Evolutionary conservation across 2,797 vertebrate genomes (phyloP).

Genomic region (Epinephelus awoara): DNA sequence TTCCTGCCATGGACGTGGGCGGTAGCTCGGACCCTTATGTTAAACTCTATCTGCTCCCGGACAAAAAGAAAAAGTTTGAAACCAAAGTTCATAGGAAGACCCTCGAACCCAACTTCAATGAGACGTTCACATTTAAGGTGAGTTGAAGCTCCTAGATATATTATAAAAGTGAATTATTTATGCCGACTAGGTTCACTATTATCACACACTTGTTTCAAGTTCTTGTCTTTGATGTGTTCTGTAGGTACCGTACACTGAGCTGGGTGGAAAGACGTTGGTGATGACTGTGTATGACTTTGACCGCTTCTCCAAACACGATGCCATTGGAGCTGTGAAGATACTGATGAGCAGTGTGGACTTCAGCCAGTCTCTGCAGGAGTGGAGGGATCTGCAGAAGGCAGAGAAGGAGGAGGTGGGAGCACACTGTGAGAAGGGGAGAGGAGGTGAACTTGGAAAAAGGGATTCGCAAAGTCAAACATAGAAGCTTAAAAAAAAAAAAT

Average conservation of each 20-base stretch:
- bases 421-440: neutral
- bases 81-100: conserved; percentile 99
- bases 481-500: neutral
- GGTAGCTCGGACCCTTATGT: conserved; percentile 98
- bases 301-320: conserved; percentile 98
- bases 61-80: conserved; percentile 99
- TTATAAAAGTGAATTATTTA: neutral
- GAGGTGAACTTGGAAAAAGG: neutral
- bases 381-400: conserved; percentile 97
- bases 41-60: conserved; percentile 95
- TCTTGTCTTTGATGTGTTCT: conserved; percentile 7
- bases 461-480: neutral
- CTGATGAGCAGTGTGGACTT: conserved; percentile 98
- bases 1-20: conserved; percentile 97
- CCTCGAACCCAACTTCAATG: conserved; percentile 96
- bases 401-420: conserved; percentile 97
- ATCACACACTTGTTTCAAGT: neutral
- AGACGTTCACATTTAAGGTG: conserved; percentile 97
- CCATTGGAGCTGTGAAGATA: conserved; percentile 95
- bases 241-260: conserved; percentile 94
- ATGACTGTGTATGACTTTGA: conserved; percentile 99
- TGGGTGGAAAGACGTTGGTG: conserved; percentile 96
- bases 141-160: neutral
- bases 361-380: conserved; percentile 95
- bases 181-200: neutral